These are phyloP conservation scores for Lasioglossum lativentre DNA, from an alignment of 2,888 invertebrate species.

Conservation along the genomic window DNA sequence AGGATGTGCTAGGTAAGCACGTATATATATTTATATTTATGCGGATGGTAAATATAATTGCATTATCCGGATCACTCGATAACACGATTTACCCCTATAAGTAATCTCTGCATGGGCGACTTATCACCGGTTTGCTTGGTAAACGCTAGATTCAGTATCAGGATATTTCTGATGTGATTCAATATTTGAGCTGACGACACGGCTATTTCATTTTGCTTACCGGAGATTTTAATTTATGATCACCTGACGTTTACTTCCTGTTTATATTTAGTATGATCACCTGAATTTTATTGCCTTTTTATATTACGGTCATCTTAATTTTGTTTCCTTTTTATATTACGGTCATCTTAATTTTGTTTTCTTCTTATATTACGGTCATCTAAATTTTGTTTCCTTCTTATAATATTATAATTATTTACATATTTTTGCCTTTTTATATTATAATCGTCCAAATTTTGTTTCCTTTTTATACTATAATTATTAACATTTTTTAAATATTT, in stretches of 20 bases:
- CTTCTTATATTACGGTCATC: no score
- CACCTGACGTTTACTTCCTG: background rate
- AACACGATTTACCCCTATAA: conserved; percentile 46
- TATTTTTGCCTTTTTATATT: no score
- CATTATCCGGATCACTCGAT: conserved; percentile 58
- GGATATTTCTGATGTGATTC: background rate
- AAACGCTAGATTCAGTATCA: conserved; percentile 13
- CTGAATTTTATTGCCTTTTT: no score
- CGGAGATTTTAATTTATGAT: background rate
- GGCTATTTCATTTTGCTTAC: background rate
- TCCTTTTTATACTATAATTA: no score
- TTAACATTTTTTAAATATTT: no score
- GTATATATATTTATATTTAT: conserved; percentile 36
- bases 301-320: no score
- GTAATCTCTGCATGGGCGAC: conserved; percentile 16
- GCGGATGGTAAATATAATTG: conserved; percentile 35
- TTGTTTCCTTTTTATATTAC: no score
- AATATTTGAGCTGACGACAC: background rate
- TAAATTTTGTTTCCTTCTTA: no score
- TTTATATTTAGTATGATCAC: background rate
- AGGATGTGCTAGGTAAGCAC: background rate
- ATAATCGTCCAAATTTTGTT: no score
- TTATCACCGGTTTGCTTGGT: conserved; percentile 39
- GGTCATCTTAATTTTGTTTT: no score
- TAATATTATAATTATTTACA: no score